Percentiles rank a stretch among this genome's conserved stretches.
Evolutionary conservation across 1,140 invertebrate species (phyloP).

Genomic region (Steinernema khuongi): DNA sequence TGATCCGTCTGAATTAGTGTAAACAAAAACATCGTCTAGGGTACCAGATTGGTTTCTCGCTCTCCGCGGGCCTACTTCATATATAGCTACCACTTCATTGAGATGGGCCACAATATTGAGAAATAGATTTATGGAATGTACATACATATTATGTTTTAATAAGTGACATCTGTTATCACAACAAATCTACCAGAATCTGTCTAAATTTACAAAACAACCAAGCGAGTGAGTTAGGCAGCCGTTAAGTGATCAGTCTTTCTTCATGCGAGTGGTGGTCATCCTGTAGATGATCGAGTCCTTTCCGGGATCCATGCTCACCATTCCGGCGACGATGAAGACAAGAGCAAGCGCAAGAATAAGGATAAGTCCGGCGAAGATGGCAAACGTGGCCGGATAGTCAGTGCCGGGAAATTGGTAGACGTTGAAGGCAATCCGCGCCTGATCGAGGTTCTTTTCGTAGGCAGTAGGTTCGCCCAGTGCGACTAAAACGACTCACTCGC

Average conservation of each 20-base stretch:
- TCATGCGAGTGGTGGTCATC: conserved; percentile 57
- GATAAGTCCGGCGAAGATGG: conserved; percentile 39
- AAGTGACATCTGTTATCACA: neutral
- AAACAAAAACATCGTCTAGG: too few species aligned
- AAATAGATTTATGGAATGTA: conserved; percentile 13
- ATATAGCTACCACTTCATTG: too few species aligned
- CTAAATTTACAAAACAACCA: neutral
- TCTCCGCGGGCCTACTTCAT: too few species aligned
- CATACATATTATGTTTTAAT: neutral
- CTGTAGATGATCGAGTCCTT: conserved; percentile 57
- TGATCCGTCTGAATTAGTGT: too few species aligned
- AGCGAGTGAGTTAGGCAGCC: neutral
- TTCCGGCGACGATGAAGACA: conserved; percentile 54
- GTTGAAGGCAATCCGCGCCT: neutral
- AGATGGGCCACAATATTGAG: too few species aligned
- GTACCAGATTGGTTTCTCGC: too few species aligned
- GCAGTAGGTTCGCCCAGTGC: neutral
- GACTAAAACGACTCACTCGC: neutral
- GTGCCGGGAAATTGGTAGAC: neutral
- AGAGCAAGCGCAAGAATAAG: conserved; percentile 47
- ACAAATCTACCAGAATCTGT: neutral
- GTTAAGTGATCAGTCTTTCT: conserved; percentile 50
- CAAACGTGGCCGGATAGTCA: conserved; percentile 2
- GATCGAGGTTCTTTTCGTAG: neutral
- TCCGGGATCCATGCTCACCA: conserved; percentile 52